Evolutionary conservation across 2,888 invertebrate species (phyloP), one percentile per base, ranked within the genome.

Genomic region (Scelioninae gen. 2): DNA sequence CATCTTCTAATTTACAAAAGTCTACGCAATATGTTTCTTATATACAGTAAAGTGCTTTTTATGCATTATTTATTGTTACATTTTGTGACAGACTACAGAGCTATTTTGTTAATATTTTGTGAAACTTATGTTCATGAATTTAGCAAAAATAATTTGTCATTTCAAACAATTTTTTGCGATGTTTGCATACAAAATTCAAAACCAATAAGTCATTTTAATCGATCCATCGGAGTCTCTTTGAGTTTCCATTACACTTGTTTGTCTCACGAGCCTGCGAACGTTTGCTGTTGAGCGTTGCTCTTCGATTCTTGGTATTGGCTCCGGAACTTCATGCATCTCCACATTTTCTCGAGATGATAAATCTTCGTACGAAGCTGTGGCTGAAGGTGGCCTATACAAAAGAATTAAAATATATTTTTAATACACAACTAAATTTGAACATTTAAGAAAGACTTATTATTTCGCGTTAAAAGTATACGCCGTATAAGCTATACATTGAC

Each of bases 191-290:
- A 9, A 57, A 35, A 37, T 15, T 78, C 88, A 95, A 87, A 94
- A 94, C 95, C 95, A 95, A 85, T 95, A 94, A 0, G 95, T 94
- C 89, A 95, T 91, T 84, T 92, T 94, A 86, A 95, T 92, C 53
- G 91, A 91, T 10, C 95, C 95, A 81, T 94, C 92, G 1, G 90
- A 88, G 78, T 93, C 92, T 70, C 92, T 89, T 74, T 94, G 95
- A 0, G 95, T 95, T 80, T 95, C 95, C 89, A 95, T 90, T 9
- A 91, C 89, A 85, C 94, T 95, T 58, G 92, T 89, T 85, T 95
- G 95, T 6, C 94, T 90, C 7, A 92, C 92, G 31, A 96, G 86
- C 80, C 91, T 90, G 39, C 90, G 90, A 58, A 82, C 78, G 22
- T 77, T 82, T 2, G 77, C 77, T 13, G 68, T 43, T 18, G 74